Base-by-base conservation (phyloP, 2,888 invertebrate species). In the Cryptus viduatorius region DNA sequence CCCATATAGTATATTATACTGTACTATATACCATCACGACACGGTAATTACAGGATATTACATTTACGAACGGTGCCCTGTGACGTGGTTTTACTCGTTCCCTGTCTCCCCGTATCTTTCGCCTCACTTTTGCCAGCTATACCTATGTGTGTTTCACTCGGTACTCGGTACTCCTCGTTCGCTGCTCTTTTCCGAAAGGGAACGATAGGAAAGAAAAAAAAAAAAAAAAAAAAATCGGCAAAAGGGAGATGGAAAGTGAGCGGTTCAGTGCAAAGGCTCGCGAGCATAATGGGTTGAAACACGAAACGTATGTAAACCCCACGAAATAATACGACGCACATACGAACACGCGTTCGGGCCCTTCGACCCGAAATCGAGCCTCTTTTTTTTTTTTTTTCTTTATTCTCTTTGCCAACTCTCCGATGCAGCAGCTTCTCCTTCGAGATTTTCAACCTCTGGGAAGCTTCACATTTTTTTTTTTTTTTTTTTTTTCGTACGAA, bases 281-380 rank as follows among this genome's bases (percentile, higher is more conserved):
- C 42, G 72, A 89, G 82, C 79, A 89, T 90, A 90, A 89, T 89
- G 86, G 89, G 85, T 79, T 87, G 90, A 90, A 90, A 90, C 88
- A 88, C 86, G 90, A 90, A 90, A 89, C 90, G 89, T 89, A 88
- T 87, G 89, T 89, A 90, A 91, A 89, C 87, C 59, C 59, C 89
- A 8, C 89, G 88, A 89, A 89, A 91, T 91, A 90, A 90, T 89
- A 90, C 89, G 88, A 90, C 90, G 84, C 84, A 87, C 85, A 72
- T 75, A 79, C 79, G 56, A 59, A 79, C 82, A 75, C 83, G 83
- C 64, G 61, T 4, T 78, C 65, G 80, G 79, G 50, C 79, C 79
- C 75, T 83, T 83, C 79, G 84, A 84, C 86, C 86, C 59, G 78
- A 85, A 85, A 87, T 88, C 85, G 84, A 81, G 83, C 78, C 72